phyloP scores from a whole-genome alignment of 2,888 invertebrate species.

The Agonum fuliginosum region DNA sequence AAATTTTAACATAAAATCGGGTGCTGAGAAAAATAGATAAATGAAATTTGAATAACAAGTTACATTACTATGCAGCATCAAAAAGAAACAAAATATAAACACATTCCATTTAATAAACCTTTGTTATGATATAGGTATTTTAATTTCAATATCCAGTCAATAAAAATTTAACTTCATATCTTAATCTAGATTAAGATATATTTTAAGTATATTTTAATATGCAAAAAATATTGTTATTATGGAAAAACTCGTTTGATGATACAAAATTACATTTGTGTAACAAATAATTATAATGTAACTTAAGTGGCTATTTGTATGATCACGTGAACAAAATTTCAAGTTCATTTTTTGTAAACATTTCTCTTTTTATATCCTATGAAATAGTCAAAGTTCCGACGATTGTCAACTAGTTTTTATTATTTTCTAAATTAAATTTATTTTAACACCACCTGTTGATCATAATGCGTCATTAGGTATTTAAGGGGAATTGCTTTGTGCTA shows the following conservation, averaged over 20 bases:
- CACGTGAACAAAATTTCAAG: slow-evolving; percentile 31
- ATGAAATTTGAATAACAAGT: no score
- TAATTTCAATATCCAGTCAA: no score
- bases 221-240: neutral
- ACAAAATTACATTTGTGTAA: neutral
- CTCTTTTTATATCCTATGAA: neutral
- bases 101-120: no score
- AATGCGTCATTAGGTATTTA: no score
- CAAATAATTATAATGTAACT: slow-evolving; percentile 31
- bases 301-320: slow-evolving; percentile 18
- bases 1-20: no score
- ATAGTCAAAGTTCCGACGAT: neutral
- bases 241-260: slow-evolving; percentile 2
- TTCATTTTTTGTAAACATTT: slow-evolving; percentile 31
- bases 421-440: neutral
- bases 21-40: no score
- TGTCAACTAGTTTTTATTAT: slow-evolving; percentile 3
- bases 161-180: no score
- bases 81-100: no score
- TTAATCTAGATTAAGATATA: no score
- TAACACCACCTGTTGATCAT: neutral
- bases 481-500: no score
- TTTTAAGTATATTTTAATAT: neutral
- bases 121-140: no score
- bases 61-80: no score